A percentile compares a stretch with the other conserved stretches of the same genome.
Conservation (phyloP, 2,113 vertebrate species). For the Cyanistes caeruleus region DNA sequence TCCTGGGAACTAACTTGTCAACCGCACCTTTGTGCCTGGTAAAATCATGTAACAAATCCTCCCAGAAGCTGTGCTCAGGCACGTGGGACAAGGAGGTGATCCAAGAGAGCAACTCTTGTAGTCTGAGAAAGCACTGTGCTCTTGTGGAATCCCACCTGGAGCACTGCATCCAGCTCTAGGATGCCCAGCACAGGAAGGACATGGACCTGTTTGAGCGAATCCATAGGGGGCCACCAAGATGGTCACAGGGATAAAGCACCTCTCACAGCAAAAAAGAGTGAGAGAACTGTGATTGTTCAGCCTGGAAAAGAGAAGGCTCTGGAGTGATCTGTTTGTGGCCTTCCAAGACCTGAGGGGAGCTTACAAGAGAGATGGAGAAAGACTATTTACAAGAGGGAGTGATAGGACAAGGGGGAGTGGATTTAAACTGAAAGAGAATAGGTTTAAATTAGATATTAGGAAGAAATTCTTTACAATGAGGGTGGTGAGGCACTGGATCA, state of each 20-base stretch:
- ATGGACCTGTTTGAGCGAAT: rapidly evolving
- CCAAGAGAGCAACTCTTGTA: neutral
- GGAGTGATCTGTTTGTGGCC: neutral
- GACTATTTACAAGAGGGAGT: neutral
- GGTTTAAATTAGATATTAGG: neutral
- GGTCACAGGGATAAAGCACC: neutral
- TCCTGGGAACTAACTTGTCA: neutral
- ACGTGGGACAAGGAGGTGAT: neutral
- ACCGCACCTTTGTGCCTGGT: neutral
- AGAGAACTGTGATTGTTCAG: neutral
- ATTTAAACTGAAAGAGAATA: neutral
- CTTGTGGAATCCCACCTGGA: neutral
- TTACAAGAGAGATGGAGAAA: neutral
- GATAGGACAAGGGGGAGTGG: neutral
- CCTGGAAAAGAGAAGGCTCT: neutral
- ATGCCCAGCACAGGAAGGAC: neutral
- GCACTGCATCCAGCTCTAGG: neutral
- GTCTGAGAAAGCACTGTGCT: neutral
- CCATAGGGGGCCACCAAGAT: neutral
- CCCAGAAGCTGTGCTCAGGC: neutral
- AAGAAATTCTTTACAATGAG: neutral
- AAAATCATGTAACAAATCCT: neutral
- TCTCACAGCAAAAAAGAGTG: neutral
- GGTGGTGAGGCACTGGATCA: neutral
- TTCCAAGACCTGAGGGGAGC: neutral